Percentiles rank a stretch among this genome's conserved stretches.
Conservation (phyloP, 2,113 vertebrate genomes). For the Xyrauchen texanus region DNA sequence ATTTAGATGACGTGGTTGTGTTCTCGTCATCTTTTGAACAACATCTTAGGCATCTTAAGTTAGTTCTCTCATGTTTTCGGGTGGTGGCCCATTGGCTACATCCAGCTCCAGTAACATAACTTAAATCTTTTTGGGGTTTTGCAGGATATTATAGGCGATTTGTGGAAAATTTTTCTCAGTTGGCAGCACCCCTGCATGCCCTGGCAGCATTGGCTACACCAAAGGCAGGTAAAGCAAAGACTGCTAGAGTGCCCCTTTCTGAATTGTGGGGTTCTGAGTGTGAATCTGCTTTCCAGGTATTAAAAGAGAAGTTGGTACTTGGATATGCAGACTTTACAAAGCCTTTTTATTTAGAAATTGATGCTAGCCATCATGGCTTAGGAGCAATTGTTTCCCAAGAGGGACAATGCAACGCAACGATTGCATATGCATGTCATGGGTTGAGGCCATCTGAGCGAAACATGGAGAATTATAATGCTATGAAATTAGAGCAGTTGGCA, state of each 20-base stretch:
- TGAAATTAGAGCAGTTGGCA: too few species aligned
- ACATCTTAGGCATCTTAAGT: too few species aligned
- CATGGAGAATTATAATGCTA: too few species aligned
- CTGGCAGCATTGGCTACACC: neutral
- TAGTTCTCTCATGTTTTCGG: too few species aligned
- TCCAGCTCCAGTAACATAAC: neutral
- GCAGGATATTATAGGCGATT: neutral
- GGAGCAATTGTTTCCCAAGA: too few species aligned
- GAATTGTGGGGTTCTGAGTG: slow-evolving; percentile 1
- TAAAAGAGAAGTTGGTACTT: neutral
- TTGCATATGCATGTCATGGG: too few species aligned
- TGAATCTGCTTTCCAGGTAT: neutral
- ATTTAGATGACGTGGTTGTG: too few species aligned
- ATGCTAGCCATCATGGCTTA: neutral
- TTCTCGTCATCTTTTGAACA: too few species aligned
- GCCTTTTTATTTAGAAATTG: neutral
- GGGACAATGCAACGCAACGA: too few species aligned
- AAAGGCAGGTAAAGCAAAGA: neutral
- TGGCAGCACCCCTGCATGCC: neutral
- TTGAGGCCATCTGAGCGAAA: too few species aligned
- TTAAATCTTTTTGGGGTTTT: neutral
- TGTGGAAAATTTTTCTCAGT: neutral
- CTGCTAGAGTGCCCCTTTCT: neutral
- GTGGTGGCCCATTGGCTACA: neutral
- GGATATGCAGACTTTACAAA: neutral